Base-by-base conservation (phyloP, 2,888 invertebrate species). In the Nemotelus pantherinus region DNA sequence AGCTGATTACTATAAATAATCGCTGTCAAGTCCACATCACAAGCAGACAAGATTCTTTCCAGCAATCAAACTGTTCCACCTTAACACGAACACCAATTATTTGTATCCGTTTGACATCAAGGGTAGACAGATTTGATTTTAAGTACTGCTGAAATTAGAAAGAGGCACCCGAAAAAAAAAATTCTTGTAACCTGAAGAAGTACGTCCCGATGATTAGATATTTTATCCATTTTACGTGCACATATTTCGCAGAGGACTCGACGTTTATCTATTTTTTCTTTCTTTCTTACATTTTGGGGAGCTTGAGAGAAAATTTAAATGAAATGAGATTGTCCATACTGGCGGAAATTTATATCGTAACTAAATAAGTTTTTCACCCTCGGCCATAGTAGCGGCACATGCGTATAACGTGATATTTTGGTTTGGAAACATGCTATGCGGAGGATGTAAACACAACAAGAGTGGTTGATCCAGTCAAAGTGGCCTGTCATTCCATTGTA, bases 71-170 rank as follows among this genome's bases (percentile, higher is more conserved):
- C 25, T 25, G 25, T 25, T 10, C 63, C 63, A 7, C 63, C 63
- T 63, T 63, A 63, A 63, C 5, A 43, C 5, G 7, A 63, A 63
- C 39, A 63, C 9, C 5, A 41, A 63, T 63, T 3, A 9, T 41
- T 63, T 41, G 43, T 41, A 63, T 41, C 63, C 57, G 41, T 39
- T 67, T 74, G 48, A 57, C 65, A 55, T 53, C 44, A 48, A 48
- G 64, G 75, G 57, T 75, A 77, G 77, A 75, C 77, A 74, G 75
- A 77, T 77, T 75, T 77, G 77, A 77, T 77, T 77, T 60, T 7
- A 64, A n/a, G n/a, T 65, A 72, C 50, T 65, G 71, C 47, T 57
- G 68, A 68, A 68, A 68, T 68, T 50, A 48, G 10, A 68, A n/a
- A 44, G 50, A n/a, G 41, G 7, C 3, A 53, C 7, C 50, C 50